These are phyloP conservation scores for Cydia fagiglandana DNA, from an alignment of 1,140 invertebrate species.

Conservation along the genomic window DNA sequence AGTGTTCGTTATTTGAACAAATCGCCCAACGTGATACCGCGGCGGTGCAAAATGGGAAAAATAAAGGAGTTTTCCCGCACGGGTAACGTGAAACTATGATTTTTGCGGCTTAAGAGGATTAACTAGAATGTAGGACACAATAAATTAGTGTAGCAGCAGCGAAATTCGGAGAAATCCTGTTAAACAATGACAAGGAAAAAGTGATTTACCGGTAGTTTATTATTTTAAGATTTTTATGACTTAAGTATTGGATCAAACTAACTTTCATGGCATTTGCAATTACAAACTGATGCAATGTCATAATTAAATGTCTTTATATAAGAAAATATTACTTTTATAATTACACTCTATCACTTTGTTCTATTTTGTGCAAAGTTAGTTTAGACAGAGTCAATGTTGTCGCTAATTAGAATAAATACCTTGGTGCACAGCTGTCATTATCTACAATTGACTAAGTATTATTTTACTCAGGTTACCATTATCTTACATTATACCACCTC, in stretches of 20 bases:
- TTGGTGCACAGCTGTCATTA: conserved; percentile 4
- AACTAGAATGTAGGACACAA: not conserved
- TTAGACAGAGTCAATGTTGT: not conserved
- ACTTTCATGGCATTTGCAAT: too few species aligned
- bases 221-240: too few species aligned
- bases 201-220: too few species aligned
- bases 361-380: too few species aligned
- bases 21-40: not conserved
- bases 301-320: too few species aligned
- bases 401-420: not conserved
- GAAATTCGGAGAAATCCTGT: not conserved
- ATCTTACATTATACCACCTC: conserved; percentile 26
- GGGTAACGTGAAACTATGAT: conserved; percentile 6
- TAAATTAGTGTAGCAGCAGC: not conserved
- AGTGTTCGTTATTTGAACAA: not conserved
- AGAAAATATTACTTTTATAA: too few species aligned
- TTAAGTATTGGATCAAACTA: too few species aligned
- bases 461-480: conserved; percentile 26
- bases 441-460: conserved; percentile 1
- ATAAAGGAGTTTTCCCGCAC: not conserved
- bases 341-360: too few species aligned
- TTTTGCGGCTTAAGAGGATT: conserved; percentile 1
- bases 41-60: not conserved
- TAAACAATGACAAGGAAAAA: not conserved
- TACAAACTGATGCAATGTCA: too few species aligned